A percentile compares a stretch with the other conserved stretches of the same genome.
phyloP scores from a whole-genome alignment of 1,140 invertebrate species.

The Drosophila neocordata region DNA sequence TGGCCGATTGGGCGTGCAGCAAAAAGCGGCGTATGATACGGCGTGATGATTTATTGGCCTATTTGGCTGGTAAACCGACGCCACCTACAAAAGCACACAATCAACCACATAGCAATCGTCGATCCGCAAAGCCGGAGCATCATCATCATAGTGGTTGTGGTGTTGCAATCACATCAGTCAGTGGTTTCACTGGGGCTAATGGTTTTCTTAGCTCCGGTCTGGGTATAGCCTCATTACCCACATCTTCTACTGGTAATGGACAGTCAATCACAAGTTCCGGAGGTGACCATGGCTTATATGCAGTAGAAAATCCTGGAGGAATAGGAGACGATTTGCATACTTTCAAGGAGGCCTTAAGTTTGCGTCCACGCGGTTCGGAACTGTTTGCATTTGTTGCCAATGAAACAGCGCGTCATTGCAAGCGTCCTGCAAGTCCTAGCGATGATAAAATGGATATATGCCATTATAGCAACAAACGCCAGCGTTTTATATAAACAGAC shows the following conservation, averaged over 20 bases:
- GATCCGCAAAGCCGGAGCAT: slow-evolving; percentile 76
- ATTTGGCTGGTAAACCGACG: slow-evolving; percentile 89
- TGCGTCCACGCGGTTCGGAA: slow-evolving; percentile 86
- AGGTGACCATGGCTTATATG: slow-evolving; percentile 34
- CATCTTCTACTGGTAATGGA: slow-evolving; percentile 16
- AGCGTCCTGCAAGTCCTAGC: slow-evolving; percentile 86
- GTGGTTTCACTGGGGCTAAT: slow-evolving; percentile 22
- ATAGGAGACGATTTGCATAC: slow-evolving; percentile 86
- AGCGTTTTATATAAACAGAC: slow-evolving; percentile 83
- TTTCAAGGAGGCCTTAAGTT: slow-evolving; percentile 90
- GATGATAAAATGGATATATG: slow-evolving; percentile 85
- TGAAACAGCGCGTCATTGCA: slow-evolving; percentile 90
- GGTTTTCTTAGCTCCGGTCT: slow-evolving; percentile 57
- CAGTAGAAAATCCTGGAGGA: slow-evolving; percentile 18
- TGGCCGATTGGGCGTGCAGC: slow-evolving; percentile 90
- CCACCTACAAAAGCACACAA: slow-evolving; percentile 85
- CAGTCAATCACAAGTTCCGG: slow-evolving; percentile 31
- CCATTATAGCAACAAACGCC: slow-evolving; percentile 83
- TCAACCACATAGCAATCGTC: slow-evolving; percentile 83
- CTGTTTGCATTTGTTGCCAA: slow-evolving; percentile 90
- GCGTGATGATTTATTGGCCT: slow-evolving; percentile 91
- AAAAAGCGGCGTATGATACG: slow-evolving; percentile 88
- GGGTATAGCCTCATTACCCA: slow-evolving; percentile 41
- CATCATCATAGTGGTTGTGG: slow-evolving; percentile 45
- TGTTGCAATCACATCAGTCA: slow-evolving; percentile 3